Evolutionary conservation across 2,888 invertebrate genomes (phyloP).

Genomic region (Augiades crinisus): DNA sequence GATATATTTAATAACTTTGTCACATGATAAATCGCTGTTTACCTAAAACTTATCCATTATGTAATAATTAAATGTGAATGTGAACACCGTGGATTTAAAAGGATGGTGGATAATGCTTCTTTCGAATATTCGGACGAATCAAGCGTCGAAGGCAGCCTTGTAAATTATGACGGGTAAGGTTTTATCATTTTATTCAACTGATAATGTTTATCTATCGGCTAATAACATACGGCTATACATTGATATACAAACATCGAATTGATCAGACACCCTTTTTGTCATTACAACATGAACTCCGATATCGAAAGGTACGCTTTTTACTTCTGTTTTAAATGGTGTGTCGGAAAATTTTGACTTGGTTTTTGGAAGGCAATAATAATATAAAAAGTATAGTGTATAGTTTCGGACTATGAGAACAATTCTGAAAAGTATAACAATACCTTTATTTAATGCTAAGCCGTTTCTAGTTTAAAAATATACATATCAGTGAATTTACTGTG

Average conservation of each 20-base stretch:
- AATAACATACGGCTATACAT: neutral
- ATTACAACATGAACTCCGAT: neutral
- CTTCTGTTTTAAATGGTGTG: neutral
- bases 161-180: slow-evolving; percentile 53
- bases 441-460: no score
- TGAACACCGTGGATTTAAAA: slow-evolving; percentile 31
- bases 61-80: slow-evolving; percentile 31
- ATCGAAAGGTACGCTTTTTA: neutral
- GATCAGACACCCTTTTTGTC: slow-evolving; percentile 21
- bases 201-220: slow-evolving; percentile 14
- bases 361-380: no score
- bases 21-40: no score
- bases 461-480: no score
- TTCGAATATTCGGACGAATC: slow-evolving; percentile 73
- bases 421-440: neutral
- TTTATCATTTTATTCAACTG: neutral
- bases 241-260: neutral
- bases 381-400: neutral
- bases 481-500: no score
- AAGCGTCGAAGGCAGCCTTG: slow-evolving; percentile 50
- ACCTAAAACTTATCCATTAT: slow-evolving; percentile 1
- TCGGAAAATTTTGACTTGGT: neutral
- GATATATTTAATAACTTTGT: slow-evolving; percentile 18
- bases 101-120: slow-evolving; percentile 72
- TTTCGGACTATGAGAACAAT: neutral